Evolutionary conservation across 2,113 vertebrate genomes (phyloP).

Genomic region (Dromiciops gliroides): DNA sequence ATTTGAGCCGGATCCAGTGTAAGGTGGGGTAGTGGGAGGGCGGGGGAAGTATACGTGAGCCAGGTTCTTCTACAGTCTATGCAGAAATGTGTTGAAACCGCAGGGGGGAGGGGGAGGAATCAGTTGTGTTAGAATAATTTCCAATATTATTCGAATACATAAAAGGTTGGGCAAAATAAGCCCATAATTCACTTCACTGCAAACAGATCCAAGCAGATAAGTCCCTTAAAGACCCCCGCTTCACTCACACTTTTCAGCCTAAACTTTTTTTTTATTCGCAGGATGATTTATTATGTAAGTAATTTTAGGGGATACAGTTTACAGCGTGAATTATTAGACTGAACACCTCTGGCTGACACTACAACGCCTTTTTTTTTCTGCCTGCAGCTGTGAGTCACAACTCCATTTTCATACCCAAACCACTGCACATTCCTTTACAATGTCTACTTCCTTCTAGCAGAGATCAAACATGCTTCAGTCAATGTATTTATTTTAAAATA

Average conservation of each 20-base stretch:
- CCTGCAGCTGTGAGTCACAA: constrained; percentile 87
- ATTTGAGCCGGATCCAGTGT: constrained; percentile 6
- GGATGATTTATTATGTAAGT: constrained; percentile 86
- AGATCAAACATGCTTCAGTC: constrained; percentile 84
- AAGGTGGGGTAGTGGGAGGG: not conserved
- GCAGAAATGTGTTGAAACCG: constrained; percentile 17
- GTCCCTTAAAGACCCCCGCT: constrained; percentile 65
- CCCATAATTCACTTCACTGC: constrained; percentile 74
- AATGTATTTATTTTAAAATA: constrained; percentile 84
- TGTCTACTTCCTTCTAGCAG: constrained; percentile 84
- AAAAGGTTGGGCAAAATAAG: constrained; percentile 73
- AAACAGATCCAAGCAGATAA: constrained; percentile 73
- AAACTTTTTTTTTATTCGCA: constrained; percentile 79
- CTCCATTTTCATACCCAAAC: constrained; percentile 83
- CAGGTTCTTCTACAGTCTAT: constrained; percentile 19
- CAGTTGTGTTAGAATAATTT: constrained; percentile 65
- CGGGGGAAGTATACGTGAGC: not conserved
- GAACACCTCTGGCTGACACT: constrained; percentile 88
- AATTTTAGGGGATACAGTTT: constrained; percentile 88
- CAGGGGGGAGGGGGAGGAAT: not conserved
- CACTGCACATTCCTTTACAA: constrained; percentile 85
- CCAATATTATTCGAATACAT: constrained; percentile 61
- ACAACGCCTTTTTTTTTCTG: constrained; percentile 83
- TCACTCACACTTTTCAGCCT: constrained; percentile 74
- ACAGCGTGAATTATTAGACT: constrained; percentile 88